Percentiles rank a stretch among this genome's conserved stretches.
Conservation (phyloP, 1,140 invertebrate genomes). For the Scaptodrosophila lebanonensis region DNA sequence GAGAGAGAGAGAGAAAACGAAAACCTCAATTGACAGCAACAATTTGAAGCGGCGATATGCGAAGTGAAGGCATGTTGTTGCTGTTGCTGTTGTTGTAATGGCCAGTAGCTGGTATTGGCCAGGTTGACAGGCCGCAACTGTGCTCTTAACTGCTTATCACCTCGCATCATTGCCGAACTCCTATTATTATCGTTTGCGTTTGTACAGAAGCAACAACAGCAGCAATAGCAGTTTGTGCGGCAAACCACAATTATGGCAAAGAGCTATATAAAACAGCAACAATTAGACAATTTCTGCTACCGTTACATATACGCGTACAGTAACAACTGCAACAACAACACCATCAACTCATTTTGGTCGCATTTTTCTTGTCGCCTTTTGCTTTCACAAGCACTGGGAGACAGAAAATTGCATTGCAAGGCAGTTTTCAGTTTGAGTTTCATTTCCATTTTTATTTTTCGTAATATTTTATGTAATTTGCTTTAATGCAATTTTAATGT, state of each 20-base stretch:
- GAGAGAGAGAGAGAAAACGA: slow-evolving; percentile 1
- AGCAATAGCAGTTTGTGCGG: too few species aligned
- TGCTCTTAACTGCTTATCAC: too few species aligned
- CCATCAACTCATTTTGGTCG: slow-evolving; percentile 9
- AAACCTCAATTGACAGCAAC: slow-evolving; percentile 59
- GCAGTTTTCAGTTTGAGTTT: slow-evolving; percentile 10
- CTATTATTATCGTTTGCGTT: too few species aligned
- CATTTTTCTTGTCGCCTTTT: slow-evolving; percentile 28
- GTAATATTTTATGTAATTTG: slow-evolving; percentile 38
- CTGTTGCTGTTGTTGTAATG: not conserved
- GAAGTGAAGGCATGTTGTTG: slow-evolving; percentile 9
- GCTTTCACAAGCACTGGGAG: slow-evolving; percentile 34
- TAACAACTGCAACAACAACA: too few species aligned
- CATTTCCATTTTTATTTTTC: not conserved
- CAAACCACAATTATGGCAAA: too few species aligned
- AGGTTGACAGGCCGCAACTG: too few species aligned
- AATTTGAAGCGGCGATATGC: slow-evolving; percentile 45
- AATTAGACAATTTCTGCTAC: not conserved
- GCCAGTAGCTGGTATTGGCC: not conserved
- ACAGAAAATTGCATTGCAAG: not conserved
- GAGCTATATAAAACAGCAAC: too few species aligned
- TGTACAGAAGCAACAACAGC: too few species aligned
- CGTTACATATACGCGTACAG: too few species aligned
- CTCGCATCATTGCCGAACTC: too few species aligned
- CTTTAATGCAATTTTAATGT: slow-evolving; percentile 49